Evolutionary conservation across 2,888 invertebrate species (phyloP).

Genomic region (Ypsolopha scabrella): DNA sequence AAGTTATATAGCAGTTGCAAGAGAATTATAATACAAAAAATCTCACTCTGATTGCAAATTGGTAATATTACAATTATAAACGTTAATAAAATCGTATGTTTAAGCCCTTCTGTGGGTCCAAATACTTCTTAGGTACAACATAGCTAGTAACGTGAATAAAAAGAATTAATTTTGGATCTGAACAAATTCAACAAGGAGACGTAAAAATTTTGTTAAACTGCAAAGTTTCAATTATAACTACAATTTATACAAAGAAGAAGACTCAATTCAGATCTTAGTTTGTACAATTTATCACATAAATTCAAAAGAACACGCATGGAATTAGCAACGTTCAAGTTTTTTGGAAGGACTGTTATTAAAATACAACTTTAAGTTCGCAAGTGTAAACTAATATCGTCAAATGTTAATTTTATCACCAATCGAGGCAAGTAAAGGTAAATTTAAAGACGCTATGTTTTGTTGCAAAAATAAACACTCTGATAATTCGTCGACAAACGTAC

Average conservation of each 20-base stretch:
- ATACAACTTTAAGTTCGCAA: neutral
- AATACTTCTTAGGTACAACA: too few species aligned
- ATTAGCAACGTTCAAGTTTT: conserved; percentile 21
- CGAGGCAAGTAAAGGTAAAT: conserved; percentile 14
- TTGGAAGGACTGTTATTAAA: conserved; percentile 17
- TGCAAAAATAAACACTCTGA: conserved; percentile 57
- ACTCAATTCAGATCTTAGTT: conserved; percentile 57
- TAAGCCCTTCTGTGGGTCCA: too few species aligned
- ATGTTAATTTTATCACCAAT: neutral
- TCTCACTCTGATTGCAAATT: neutral
- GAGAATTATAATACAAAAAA: neutral
- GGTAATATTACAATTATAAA: neutral
- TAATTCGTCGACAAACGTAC: conserved; percentile 17
- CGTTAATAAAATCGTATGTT: neutral
- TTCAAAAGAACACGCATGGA: conserved; percentile 44
- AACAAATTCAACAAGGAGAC: too few species aligned
- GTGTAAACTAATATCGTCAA: neutral
- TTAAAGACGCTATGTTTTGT: conserved; percentile 26
- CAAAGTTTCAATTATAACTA: conserved; percentile 15
- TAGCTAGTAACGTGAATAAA: too few species aligned
- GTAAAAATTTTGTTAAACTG: conserved; percentile 10
- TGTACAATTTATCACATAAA: conserved; percentile 64
- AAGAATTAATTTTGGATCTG: too few species aligned
- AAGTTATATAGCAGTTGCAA: too few species aligned
- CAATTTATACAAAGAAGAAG: conserved; percentile 43